phyloP scores from a whole-genome alignment of 2,797 vertebrate species.

The Saxicola maurus region DNA sequence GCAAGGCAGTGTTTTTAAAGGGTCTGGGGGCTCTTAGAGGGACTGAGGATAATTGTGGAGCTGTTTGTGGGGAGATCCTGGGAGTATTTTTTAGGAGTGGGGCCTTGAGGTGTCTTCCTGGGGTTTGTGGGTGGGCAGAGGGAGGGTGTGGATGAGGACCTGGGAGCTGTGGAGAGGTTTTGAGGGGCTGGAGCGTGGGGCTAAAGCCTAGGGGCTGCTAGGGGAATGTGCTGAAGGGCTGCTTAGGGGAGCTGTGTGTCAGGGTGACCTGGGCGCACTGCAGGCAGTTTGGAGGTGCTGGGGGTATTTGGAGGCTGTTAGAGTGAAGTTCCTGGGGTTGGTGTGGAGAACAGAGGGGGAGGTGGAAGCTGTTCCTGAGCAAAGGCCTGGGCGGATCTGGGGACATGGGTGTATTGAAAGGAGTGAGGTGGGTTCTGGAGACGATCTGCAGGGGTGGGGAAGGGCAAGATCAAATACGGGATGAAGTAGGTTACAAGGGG shows the following conservation, averaged over 20 bases:
- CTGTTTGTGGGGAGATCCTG: background rate
- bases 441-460: no score
- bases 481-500: accelerated
- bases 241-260: no score
- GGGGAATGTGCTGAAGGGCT: accelerated
- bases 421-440: background rate
- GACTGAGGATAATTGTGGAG: no score
- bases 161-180: background rate
- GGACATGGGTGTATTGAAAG: background rate
- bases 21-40: no score
- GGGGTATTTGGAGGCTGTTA: background rate
- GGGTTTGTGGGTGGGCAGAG: background rate
- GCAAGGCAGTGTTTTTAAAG: background rate
- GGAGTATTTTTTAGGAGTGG: background rate
- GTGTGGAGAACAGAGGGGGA: accelerated
- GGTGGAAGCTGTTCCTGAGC: background rate
- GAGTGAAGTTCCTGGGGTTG: accelerated
- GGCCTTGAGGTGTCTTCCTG: background rate
- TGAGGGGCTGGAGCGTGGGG: background rate
- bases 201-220: no score
- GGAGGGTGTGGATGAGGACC: background rate
- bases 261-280: background rate
- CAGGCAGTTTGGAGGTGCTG: background rate
- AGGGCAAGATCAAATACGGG: background rate
- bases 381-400: background rate